A percentile compares a stretch with the other conserved stretches of the same genome.
phyloP scores from a whole-genome alignment of 2,113 vertebrate species.

The Spea bombifrons region DNA sequence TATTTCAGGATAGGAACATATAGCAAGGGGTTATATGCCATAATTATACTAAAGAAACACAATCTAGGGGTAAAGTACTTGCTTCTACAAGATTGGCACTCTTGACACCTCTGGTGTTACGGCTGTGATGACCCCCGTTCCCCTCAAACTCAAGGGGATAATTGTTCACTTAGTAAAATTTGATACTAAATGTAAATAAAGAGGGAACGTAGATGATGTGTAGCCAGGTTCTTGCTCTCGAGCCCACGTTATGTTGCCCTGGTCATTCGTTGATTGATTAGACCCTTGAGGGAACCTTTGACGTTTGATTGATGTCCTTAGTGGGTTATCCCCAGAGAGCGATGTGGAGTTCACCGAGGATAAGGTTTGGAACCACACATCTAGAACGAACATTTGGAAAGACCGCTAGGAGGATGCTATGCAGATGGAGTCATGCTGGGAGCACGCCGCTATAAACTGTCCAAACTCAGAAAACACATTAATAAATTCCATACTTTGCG shows the following conservation, averaged over 20 bases:
- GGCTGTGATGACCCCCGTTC: too few relatives aligned
- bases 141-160: too few relatives aligned
- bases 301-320: neutral
- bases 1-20: too few relatives aligned
- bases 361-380: constrained; percentile 18
- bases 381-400: constrained; percentile 21
- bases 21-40: too few relatives aligned
- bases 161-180: too few relatives aligned
- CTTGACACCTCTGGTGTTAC: too few relatives aligned
- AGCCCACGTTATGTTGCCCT: neutral
- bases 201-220: too few relatives aligned
- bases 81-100: too few relatives aligned
- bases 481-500: constrained; percentile 59
- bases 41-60: too few relatives aligned
- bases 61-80: too few relatives aligned
- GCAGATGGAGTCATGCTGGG: constrained; percentile 22
- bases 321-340: constrained; percentile 21
- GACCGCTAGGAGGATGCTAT: constrained; percentile 4
- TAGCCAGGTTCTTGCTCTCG: too few relatives aligned
- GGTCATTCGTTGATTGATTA: neutral
- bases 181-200: too few relatives aligned
- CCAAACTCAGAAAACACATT: constrained; percentile 51
- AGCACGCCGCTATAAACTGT: constrained; percentile 53
- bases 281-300: neutral
- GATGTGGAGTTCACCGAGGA: constrained; percentile 29